These are phyloP conservation scores for Venustaconcha ellipsiformis DNA, from an alignment of 1,140 invertebrate species.

Conservation along the genomic window DNA sequence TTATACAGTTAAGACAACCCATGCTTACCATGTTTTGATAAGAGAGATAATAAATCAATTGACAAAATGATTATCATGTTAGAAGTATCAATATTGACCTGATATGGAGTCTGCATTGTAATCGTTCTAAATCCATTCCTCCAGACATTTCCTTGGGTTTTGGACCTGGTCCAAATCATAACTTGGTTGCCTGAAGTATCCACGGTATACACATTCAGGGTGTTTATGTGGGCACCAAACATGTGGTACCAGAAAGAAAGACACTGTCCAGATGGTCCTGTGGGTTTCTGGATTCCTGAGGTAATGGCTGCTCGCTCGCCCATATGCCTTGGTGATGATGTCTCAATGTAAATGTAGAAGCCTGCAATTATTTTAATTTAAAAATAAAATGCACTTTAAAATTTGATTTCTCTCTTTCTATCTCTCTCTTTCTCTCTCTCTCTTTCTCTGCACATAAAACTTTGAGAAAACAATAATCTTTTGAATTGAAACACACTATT, in stretches of 20 bases:
- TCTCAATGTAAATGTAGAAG: conserved; percentile 65
- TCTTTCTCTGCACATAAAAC: no score
- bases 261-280: conserved; percentile 39
- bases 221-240: conserved; percentile 74
- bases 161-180: conserved; percentile 57
- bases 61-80: no score
- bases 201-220: conserved; percentile 54
- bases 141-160: conserved; percentile 62
- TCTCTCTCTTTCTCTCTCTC: no score
- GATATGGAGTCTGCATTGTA: conserved; percentile 29
- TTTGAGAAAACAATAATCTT: no score
- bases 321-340: conserved; percentile 52
- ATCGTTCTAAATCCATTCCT: conserved; percentile 43
- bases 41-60: no score
- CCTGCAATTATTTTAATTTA: conserved; percentile 22
- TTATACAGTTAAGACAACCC: no score
- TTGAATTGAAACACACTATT: no score
- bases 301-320: conserved; percentile 57
- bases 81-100: conserved; percentile 19
- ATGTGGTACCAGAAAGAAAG: conserved; percentile 81
- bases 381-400: no score
- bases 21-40: no score
- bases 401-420: no score
- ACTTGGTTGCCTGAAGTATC: conserved; percentile 29
- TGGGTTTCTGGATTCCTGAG: conserved; percentile 42